Evolutionary conservation across 2,888 invertebrate genomes (phyloP), one percentile per base, ranked within the genome.

Genomic region (Drosophila putrida): DNA sequence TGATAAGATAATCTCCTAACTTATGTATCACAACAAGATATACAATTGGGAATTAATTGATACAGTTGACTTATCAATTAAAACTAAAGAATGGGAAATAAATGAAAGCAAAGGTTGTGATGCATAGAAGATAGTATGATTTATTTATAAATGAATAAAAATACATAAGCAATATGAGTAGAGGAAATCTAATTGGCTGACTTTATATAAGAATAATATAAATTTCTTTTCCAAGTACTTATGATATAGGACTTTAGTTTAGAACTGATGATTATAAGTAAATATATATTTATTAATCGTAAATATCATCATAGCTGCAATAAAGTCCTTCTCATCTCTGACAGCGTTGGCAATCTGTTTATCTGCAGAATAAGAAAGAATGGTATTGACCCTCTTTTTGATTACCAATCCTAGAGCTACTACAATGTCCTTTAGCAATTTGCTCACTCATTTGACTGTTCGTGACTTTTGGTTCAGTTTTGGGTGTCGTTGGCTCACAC

Each of bases 381-480:
- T 8, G 9, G 28, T 36, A 36, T 10, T 8, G 2, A 6, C 8
- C 20, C 27, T 44, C 35, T 15, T 20, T 36, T n/a, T n/a, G 11
- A 11, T 27, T 13, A 10, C 8, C 20, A 10, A 15, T 15, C 25
- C 28, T 4, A 4, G 9, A 15, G 13, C 39, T 35, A 44, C n/a
- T 0, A 20, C 11, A 20, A 27, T 35, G 50, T n/a, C 55, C 28
- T 47, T 55, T 36, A 4, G 36, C 41, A 36, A 57, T 63, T 65
- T 47, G 66, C 43, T 28, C 38, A 53, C 31, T 78, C 50, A 63
- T 60, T 65, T 20, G 62, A 60, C 44, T 53, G 69, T 63, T 65
- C 78, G 76, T 78, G 76, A 70, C 78, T 78, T 78, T 70, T 75
- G 61, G 61, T 11, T 51, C 27, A 28, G 46, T 63, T 72, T 72